Evolutionary conservation across 2,888 invertebrate genomes (phyloP), one percentile per base, ranked within the genome.

Genomic region (Plemyria rubiginata): DNA sequence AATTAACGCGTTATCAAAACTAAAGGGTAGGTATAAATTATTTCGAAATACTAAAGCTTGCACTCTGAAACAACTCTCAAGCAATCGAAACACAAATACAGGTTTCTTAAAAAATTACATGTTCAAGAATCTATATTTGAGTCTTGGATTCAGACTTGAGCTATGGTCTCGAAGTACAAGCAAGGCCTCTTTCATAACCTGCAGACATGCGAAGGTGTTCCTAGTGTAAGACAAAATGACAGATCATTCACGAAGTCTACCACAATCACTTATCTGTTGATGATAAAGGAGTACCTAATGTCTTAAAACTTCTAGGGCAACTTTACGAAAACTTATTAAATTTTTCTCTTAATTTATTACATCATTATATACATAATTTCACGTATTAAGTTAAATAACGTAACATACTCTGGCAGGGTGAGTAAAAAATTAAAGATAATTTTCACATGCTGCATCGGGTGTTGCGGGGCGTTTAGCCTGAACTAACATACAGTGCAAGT

Each of bases 351-450:
- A 90, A 88, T 90, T 89, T 89, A 91, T 90, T 90, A 90, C 86
- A 88, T 87, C 88, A 88, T 90, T 90, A 90, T 90, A 91, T 91
- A 92, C 90, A 92, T 90, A 91, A 90, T 90, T 90, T 84, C 87
- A 88, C 88, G 87, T 89, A 87, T 85, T 80, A 87, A 86, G 85
- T 85, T 60, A 63, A 66, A 84, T 82, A 83, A 88, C 81, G 85
- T 86, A 87, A 89, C 87, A 88, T 87, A 87, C 72, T 86, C 86
- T 83, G 89, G 84, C 84, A 86, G 85, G 85, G 87, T 83, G 80
- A 80, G 81, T 84, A 79, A 80, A 84, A 80, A 84, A 84, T 85
- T 49, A 50, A 51, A 58, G 72, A 73, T 72, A 73, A 71, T 75
- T 57, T 55, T 57, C 41, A 65, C 58, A 69, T 65, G 57, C 54